A percentile compares a stretch with the other conserved stretches of the same genome.
Evolutionary conservation across 2,888 invertebrate species (phyloP).

Genomic region (Neoascia interrupta): DNA sequence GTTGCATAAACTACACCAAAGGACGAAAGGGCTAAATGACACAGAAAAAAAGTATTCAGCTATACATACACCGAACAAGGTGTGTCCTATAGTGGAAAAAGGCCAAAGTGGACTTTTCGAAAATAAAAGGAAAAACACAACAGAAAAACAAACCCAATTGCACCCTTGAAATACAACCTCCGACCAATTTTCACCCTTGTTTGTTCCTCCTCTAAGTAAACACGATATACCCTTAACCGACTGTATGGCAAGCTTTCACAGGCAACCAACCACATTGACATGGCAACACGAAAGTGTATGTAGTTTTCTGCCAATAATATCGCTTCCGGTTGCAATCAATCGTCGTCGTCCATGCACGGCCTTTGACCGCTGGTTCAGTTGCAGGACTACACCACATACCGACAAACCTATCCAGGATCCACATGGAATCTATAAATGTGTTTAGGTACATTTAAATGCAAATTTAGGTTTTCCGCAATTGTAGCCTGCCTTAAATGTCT

Average conservation of each 20-base stretch:
- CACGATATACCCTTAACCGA: background rate
- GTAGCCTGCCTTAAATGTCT: slow-evolving; percentile 9
- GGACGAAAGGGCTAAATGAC: slow-evolving; percentile 50
- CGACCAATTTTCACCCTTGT: slow-evolving; percentile 27
- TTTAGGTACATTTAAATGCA: slow-evolving; percentile 47
- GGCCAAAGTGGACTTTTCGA: slow-evolving; percentile 39
- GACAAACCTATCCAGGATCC: no score
- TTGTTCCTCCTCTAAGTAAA: slow-evolving; percentile 36
- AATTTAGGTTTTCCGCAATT: slow-evolving; percentile 37
- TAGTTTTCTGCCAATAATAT: slow-evolving; percentile 62
- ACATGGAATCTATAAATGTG: slow-evolving; percentile 17
- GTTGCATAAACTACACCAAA: slow-evolving; percentile 56
- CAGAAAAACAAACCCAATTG: slow-evolving; percentile 65
- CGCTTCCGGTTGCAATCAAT: slow-evolving; percentile 61
- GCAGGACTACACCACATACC: background rate
- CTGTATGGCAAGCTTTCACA: no score
- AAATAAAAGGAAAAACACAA: slow-evolving; percentile 23
- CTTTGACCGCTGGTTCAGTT: background rate
- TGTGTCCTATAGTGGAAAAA: slow-evolving; percentile 58
- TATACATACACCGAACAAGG: slow-evolving; percentile 53
- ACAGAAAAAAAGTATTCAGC: slow-evolving; percentile 28
- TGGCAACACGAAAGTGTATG: slow-evolving; percentile 51
- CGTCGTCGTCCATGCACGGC: background rate
- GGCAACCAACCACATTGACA: slow-evolving; percentile 39
- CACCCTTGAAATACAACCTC: slow-evolving; percentile 53